Percentiles rank a stretch among this genome's conserved stretches.
These are phyloP conservation scores for Andrena trimmerana DNA, from an alignment of 2,888 invertebrate genomes.

Conservation along the genomic window DNA sequence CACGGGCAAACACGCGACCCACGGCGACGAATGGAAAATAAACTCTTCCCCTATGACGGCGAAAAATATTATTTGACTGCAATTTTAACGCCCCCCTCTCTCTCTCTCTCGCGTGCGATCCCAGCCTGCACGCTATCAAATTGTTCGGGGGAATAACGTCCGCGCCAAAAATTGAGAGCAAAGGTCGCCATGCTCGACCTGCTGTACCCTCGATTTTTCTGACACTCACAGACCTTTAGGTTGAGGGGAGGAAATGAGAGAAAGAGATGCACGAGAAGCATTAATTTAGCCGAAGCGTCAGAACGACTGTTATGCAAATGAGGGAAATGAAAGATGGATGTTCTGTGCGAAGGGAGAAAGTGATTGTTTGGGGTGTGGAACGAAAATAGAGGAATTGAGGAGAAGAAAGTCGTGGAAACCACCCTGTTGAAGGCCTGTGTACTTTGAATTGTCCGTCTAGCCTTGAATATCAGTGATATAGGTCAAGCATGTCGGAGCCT, in stretches of 20 bases:
- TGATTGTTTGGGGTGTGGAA: no score
- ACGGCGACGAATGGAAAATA: not conserved
- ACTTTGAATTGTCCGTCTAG: no score
- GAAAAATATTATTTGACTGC: conserved; percentile 12
- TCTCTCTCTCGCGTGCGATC: not conserved
- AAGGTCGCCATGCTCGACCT: not conserved
- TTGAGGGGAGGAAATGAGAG: not conserved
- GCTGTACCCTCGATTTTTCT: not conserved
- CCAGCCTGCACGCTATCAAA: not conserved
- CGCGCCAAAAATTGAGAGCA: not conserved
- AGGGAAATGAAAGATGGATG: no score
- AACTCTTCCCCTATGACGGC: not conserved
- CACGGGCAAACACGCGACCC: not conserved
- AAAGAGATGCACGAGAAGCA: not conserved
- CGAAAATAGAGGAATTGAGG: no score
- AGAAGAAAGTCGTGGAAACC: no score
- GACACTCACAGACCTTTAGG: not conserved
- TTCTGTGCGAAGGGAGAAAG: no score
- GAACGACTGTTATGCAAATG: no score
- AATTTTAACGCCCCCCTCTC: no score
- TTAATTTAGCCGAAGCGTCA: not conserved
- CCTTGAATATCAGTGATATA: no score
- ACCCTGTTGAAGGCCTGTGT: no score
- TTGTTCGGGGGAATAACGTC: not conserved
- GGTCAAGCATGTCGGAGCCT: no score